Base-by-base conservation (phyloP, 2,113 vertebrate genomes). In the Riparia riparia region DNA sequence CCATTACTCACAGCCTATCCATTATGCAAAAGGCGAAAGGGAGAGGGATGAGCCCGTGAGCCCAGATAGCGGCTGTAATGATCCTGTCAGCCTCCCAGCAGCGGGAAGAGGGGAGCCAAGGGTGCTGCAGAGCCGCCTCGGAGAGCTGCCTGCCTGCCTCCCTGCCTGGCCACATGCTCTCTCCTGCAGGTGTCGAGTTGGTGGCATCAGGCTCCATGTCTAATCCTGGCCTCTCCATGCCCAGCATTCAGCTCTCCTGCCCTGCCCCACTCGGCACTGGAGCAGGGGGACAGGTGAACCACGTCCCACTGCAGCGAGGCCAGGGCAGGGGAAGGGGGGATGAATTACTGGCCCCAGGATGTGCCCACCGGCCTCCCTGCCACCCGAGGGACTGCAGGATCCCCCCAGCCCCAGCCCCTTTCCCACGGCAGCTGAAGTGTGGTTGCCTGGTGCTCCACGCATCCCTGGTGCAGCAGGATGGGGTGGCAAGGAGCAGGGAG, bases 1-100 rank as follows among this genome's bases (percentile, higher is more conserved):
- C 97, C 97, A 97, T 97, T 97, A 97, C 95, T 97, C 97, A 97
- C 97, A 97, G 92, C 93, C 95, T 95, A 97, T 97, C 97, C 97
- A 97, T 97, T 97, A 97, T 97, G 97, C 97, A 97, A 97, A 97
- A 96, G 96, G 92, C 89, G 29, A 96, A 94, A 90, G 89, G 89
- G 81, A 95, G 94, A 91, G 93, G 95, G 93, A 93, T 65, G 72
- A 93, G 92, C 89, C n/a, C 53, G 58, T 34, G 92, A 85, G 93
- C 94, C 93, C 93, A 83, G 91, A 94, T 81, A 96, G 96, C 26
- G 14, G 70, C 91, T 93, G 95, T 89, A 93, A 95, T 68, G 90
- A 96, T 97, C 90, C 95, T 95, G 97, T 95, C 96, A 94, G 90
- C 94, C 87, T 45, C 86, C 60, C 2, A 5, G 86, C 78, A 37